Base-by-base conservation (phyloP, 1,140 invertebrate species). In the Pseudoatta argentina region DNA sequence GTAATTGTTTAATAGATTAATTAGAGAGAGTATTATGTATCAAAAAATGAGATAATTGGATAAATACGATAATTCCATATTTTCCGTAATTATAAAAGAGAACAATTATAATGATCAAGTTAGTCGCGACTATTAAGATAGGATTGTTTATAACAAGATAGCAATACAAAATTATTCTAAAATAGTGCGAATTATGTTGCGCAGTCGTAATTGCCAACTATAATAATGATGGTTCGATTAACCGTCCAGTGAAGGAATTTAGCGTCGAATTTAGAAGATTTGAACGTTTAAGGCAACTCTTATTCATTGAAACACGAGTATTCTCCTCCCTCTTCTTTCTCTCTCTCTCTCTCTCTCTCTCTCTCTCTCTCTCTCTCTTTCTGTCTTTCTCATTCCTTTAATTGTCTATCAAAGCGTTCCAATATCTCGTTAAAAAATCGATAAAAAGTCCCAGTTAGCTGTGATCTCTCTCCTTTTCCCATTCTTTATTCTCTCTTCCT, bases 371-470 rank as follows among this genome's bases (percentile, higher is more conserved):
- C 85, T 90, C 77, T 90, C 76, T 86, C 79, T 72, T 10, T 89
- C 69, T 88, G 72, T 91, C 82, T 81, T 85, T 91, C 86, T 79
- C 77, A 72, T 87, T 90, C 87, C 85, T 87, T 90, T 82, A 73
- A 39, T 57, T 63, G 79, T 77, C 86, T 83, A 89, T 91, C 88
- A 92, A 92, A 92, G 86, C 87, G 89, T 85, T 88, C 88, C 87
- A 72, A 87, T 89, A 89, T 89, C 88, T 89, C 78, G 88, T 89
- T 89, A 89, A 89, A 89, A 89, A 89, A 63, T 89, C 85, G 85
- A 79, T 78, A 89, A 89, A 89, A 89, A 89, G 59, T 88, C 44
- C 30, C 1, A 39, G 34, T 39, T 48, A 89, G 87, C 75, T 77
- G 73, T 77, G 73, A 72, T 67, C 85, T 73, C 64, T 67, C 81